phyloP scores from a whole-genome alignment of 2,888 invertebrate species.

The Lepetodrilus schrolli region DNA sequence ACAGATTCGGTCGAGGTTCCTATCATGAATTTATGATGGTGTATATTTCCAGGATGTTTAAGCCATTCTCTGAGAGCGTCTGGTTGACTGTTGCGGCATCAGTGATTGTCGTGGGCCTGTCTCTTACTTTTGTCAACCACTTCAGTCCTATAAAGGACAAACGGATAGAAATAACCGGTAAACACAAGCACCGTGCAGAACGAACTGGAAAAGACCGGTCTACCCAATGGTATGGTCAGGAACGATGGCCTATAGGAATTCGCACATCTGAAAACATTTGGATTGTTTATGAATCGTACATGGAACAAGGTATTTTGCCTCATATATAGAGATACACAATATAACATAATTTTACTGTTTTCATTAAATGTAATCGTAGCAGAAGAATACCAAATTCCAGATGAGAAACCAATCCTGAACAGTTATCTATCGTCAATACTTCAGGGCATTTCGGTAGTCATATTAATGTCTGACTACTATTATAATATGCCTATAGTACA shows the following conservation, averaged over 20 bases:
- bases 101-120: conserved; percentile 42
- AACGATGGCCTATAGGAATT: background rate
- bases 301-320: conserved; percentile 59
- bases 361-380: too few species aligned
- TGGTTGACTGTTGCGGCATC: conserved; percentile 47
- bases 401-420: too few species aligned
- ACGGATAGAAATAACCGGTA: background rate
- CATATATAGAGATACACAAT: too few species aligned
- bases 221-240: background rate
- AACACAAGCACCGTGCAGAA: background rate
- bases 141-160: conserved; percentile 34
- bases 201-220: background rate
- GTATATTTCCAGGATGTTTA: conserved; percentile 41
- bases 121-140: conserved; percentile 43
- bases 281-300: conserved; percentile 46
- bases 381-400: too few species aligned
- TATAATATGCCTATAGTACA: too few species aligned
- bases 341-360: too few species aligned
- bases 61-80: conserved; percentile 44
- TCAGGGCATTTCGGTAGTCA: too few species aligned
- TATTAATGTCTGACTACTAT: too few species aligned
- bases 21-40: too few species aligned
- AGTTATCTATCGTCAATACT: too few species aligned
- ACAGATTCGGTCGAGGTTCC: too few species aligned
- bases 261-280: conserved; percentile 47